Conservation (phyloP, 2,113 vertebrate genomes). For the Jaculus jaculus region DNA sequence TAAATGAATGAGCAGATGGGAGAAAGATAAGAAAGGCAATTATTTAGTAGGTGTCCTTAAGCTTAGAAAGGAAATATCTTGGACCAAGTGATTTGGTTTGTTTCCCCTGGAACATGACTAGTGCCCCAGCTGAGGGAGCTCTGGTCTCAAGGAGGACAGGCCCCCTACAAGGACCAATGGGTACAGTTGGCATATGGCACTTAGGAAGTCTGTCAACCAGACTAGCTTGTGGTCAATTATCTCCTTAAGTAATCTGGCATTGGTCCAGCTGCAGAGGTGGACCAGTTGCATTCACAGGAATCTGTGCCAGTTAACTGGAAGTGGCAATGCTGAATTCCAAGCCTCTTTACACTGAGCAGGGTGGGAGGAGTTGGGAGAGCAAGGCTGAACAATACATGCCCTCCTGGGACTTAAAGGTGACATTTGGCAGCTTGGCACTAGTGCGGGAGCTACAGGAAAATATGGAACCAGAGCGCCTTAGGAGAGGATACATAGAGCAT, state of each 20-base stretch:
- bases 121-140: neutral
- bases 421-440: constrained; percentile 59
- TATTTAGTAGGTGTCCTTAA: neutral
- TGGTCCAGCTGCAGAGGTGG: constrained; percentile 66
- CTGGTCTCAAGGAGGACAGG: constrained; percentile 20
- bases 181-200: constrained; percentile 73
- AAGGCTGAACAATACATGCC: constrained; percentile 40
- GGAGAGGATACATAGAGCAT: neutral
- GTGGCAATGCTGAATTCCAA: constrained; percentile 59
- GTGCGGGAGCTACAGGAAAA: neutral
- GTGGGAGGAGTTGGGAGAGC: neutral
- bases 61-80: constrained; percentile 22
- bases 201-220: constrained; percentile 73
- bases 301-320: constrained; percentile 68
- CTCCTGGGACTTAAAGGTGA: constrained; percentile 53
- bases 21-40: neutral
- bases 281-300: constrained; percentile 59
- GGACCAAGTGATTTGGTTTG: neutral
- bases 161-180: constrained; percentile 39
- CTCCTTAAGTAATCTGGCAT: constrained; percentile 78
- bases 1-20: neutral
- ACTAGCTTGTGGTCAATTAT: constrained; percentile 79
- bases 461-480: neutral
- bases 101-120: constrained; percentile 31
- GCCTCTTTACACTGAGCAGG: neutral